These are phyloP conservation scores for Cryptoleucopteryx plumbea DNA, from an alignment of 2,113 vertebrate genomes.

Conservation along the genomic window DNA sequence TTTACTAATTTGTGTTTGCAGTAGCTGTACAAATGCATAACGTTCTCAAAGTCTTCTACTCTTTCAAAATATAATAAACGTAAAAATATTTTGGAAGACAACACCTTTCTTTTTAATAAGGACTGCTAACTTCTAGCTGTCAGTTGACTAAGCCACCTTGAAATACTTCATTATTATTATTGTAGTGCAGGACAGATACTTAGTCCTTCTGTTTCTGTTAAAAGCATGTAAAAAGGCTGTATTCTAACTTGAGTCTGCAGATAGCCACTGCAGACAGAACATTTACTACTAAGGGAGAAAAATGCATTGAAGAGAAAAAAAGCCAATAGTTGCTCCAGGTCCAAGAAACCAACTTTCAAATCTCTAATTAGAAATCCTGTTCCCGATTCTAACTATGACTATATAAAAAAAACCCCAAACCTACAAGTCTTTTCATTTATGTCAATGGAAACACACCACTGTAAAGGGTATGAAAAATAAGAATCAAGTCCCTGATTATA, in stretches of 20 bases:
- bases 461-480: neutral
- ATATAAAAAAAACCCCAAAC: neutral
- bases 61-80: neutral
- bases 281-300: neutral
- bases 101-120: neutral
- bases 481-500: constrained; percentile 32
- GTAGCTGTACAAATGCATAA: neutral
- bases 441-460: neutral
- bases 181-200: neutral
- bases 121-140: neutral
- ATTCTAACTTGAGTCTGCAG: neutral
- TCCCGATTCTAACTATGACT: neutral
- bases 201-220: neutral
- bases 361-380: neutral
- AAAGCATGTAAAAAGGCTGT: neutral
- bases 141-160: neutral
- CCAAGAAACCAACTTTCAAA: neutral
- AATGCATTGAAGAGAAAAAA: neutral
- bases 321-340: neutral
- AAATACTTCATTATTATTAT: neutral
- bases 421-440: neutral
- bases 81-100: neutral
- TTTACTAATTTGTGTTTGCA: neutral
- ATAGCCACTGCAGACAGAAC: neutral
- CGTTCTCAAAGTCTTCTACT: neutral